Evolutionary conservation across 2,797 vertebrate genomes (phyloP).

Genomic region (Liasis olivaceus): DNA sequence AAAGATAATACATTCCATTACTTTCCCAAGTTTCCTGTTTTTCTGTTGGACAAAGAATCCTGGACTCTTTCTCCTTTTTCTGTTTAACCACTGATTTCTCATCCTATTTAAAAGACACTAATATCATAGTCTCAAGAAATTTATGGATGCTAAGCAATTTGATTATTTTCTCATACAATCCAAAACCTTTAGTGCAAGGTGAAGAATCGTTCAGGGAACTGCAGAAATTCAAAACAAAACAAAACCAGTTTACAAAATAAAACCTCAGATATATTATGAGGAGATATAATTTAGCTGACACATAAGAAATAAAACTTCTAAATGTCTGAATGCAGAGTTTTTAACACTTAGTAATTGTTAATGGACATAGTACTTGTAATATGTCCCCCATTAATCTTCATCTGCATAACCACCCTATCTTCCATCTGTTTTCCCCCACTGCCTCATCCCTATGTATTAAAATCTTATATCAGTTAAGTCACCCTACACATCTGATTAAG

Average conservation of each 20-base stretch:
- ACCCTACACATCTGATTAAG: not conserved
- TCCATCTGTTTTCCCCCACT: not conserved
- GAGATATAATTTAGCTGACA: not conserved
- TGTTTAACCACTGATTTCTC: not conserved
- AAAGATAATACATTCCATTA: no score
- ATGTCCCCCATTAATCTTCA: not conserved
- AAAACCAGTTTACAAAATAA: not conserved
- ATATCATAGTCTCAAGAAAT: not conserved
- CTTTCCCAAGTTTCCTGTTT: not conserved
- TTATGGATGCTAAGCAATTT: not conserved
- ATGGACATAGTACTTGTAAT: not conserved
- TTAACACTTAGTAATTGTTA: not conserved
- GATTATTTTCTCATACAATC: not conserved
- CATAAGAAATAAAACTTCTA: not conserved
- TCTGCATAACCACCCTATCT: not conserved
- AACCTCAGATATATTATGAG: not conserved
- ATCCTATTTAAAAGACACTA: not conserved
- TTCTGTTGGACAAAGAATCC: not conserved
- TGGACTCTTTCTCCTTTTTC: no score
- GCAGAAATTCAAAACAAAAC: not conserved
- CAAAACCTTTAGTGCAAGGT: not conserved
- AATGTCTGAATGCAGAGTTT: not conserved
- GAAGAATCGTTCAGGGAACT: not conserved
- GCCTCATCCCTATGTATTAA: not conserved
- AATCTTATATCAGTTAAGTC: not conserved